Percentiles rank a stretch among this genome's conserved stretches.
Conservation (phyloP, 1,140 invertebrate genomes). For the Triops cancriformis region DNA sequence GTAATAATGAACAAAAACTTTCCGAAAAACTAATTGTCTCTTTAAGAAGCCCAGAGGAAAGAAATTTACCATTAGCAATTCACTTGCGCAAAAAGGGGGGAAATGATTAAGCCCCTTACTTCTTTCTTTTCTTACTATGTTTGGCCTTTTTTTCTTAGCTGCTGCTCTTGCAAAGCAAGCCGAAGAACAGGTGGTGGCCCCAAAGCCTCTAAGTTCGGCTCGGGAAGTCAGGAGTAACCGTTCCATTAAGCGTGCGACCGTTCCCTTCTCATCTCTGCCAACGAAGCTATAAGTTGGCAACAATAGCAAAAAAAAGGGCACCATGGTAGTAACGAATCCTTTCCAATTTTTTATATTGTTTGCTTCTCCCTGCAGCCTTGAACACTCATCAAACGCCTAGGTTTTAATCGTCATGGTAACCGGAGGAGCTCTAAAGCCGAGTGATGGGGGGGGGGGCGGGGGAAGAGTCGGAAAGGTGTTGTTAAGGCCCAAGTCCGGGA, state of each 20-base stretch:
- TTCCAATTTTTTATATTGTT: background rate
- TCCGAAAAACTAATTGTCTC: too few relatives aligned
- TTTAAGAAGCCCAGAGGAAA: too few relatives aligned
- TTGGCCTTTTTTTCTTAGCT: background rate
- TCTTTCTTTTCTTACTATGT: background rate
- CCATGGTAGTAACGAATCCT: background rate
- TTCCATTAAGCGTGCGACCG: background rate
- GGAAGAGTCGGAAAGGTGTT: background rate
- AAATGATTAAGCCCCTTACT: background rate
- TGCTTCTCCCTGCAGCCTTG: too few relatives aligned
- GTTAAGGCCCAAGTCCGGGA: background rate
- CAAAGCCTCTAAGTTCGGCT: background rate
- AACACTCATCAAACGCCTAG: too few relatives aligned
- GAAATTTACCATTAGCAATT: too few relatives aligned
- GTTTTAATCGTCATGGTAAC: background rate
- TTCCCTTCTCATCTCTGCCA: background rate
- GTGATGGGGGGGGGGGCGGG: background rate
- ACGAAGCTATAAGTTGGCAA: background rate
- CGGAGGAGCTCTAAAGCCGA: background rate
- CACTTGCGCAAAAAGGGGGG: background rate
- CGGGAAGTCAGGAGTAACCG: constrained; percentile 1
- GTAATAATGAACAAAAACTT: too few relatives aligned
- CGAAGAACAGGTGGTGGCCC: background rate
- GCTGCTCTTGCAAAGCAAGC: background rate
- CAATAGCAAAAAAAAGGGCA: background rate